Conservation (phyloP, 2,888 invertebrate genomes). For the Norana najaformis region DNA sequence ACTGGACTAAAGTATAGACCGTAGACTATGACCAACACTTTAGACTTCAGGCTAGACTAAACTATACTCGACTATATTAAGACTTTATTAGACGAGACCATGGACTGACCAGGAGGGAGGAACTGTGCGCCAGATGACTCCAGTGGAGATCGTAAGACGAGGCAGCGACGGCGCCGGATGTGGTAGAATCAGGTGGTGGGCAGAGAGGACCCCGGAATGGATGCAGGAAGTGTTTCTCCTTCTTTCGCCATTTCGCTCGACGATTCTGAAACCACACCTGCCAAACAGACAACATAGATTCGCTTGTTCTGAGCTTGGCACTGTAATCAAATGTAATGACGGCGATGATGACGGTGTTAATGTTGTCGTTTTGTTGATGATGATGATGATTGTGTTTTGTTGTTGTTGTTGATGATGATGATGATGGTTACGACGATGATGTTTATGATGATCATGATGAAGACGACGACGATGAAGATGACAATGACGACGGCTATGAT, state of each 20-base stretch:
- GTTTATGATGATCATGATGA: too few species aligned
- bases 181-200: not conserved
- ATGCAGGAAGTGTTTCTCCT: constrained; percentile 73
- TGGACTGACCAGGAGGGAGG: not conserved
- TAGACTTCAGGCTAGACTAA: not conserved
- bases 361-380: too few species aligned
- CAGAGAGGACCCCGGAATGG: constrained; percentile 9
- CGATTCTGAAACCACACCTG: constrained; percentile 99
- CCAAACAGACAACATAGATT: constrained; percentile 48
- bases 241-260: constrained; percentile 97
- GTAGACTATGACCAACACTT: not conserved
- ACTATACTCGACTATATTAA: not conserved
- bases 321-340: too few species aligned
- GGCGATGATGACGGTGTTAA: too few species aligned
- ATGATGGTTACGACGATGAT: too few species aligned
- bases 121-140: not conserved
- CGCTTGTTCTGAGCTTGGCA: too few species aligned
- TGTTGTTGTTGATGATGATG: too few species aligned
- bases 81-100: too few species aligned
- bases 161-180: not conserved
- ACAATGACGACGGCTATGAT: too few species aligned
- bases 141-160: constrained; percentile 15
- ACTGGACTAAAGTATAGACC: not conserved
- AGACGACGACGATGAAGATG: too few species aligned
- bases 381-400: too few species aligned